A percentile compares a stretch with the other conserved stretches of the same genome.
phyloP scores from a whole-genome alignment of 2,888 invertebrate genomes.

The Minunthozetes semirufus region DNA sequence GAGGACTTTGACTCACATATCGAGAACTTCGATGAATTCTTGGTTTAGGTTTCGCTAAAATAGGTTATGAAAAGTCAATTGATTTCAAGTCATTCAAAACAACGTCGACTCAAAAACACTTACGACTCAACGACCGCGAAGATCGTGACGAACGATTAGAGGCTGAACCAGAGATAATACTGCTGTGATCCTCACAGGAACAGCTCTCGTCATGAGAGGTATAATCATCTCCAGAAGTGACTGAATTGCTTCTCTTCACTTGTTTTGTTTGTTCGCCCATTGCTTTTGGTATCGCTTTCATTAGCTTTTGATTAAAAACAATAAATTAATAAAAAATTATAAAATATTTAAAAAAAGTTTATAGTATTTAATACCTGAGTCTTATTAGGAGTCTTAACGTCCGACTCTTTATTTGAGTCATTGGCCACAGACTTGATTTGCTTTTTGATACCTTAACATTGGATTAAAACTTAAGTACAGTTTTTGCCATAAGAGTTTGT shows the following conservation, averaged over 20 bases:
- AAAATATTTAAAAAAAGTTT: not conserved
- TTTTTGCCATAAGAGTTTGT: no score
- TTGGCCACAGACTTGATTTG: not conserved
- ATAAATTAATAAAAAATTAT: not conserved
- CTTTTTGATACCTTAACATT: not conserved
- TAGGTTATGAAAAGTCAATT: not conserved
- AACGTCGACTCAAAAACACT: not conserved
- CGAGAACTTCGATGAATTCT: not conserved
- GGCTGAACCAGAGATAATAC: conserved; percentile 23
- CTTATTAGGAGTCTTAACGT: not conserved
- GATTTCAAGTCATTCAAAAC: not conserved
- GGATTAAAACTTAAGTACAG: no score
- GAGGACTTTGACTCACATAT: not conserved
- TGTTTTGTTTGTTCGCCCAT: not conserved
- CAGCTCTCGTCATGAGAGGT: conserved; percentile 33
- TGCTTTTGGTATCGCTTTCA: not conserved
- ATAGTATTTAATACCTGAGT: not conserved
- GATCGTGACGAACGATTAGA: conserved; percentile 15
- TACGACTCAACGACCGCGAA: conserved; percentile 34
- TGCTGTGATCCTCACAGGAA: conserved; percentile 39
- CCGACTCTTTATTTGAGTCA: not conserved
- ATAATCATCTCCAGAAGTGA: conserved; percentile 6
- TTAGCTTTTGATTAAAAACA: not conserved
- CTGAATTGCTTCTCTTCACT: conserved; percentile 5
- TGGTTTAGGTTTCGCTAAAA: not conserved